Percentiles rank a stretch among this genome's conserved stretches.
phyloP scores from a whole-genome alignment of 2,888 invertebrate genomes.

The Macrophya annulata region DNA sequence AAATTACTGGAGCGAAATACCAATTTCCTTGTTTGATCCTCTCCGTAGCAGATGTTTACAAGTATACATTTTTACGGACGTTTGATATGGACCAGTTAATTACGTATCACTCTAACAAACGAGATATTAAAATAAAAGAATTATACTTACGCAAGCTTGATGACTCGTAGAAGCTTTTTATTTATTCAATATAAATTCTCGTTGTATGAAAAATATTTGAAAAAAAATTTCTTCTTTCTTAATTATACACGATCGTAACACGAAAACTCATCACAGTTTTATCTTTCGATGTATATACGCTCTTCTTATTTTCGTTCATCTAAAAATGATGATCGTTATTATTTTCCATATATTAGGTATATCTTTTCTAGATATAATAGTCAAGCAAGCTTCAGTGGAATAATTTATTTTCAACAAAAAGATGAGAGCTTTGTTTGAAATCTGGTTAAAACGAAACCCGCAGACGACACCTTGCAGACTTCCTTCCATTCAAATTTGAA shows the following conservation, averaged over 20 bases:
- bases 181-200: background rate
- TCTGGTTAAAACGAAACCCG: slow-evolving; percentile 41
- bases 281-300: background rate
- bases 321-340: background rate
- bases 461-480: background rate
- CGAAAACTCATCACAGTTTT: slow-evolving; percentile 6
- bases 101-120: background rate
- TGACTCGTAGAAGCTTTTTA: background rate
- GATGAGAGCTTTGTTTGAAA: slow-evolving; percentile 12
- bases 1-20: slow-evolving; percentile 16
- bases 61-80: slow-evolving; percentile 12
- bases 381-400: background rate
- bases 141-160: background rate
- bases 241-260: background rate
- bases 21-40: slow-evolving; percentile 1
- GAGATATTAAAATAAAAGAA: background rate
- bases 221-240: background rate
- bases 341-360: background rate
- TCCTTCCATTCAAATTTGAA: slow-evolving; percentile 16
- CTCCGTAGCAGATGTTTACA: slow-evolving; percentile 34
- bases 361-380: background rate
- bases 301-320: background rate
- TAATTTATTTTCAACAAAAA: background rate
- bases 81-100: background rate
- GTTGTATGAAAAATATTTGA: background rate